Percentiles rank a stretch among this genome's conserved stretches.
Evolutionary conservation across 2,888 invertebrate species (phyloP).

Genomic region (Platycnemis pennipes): DNA sequence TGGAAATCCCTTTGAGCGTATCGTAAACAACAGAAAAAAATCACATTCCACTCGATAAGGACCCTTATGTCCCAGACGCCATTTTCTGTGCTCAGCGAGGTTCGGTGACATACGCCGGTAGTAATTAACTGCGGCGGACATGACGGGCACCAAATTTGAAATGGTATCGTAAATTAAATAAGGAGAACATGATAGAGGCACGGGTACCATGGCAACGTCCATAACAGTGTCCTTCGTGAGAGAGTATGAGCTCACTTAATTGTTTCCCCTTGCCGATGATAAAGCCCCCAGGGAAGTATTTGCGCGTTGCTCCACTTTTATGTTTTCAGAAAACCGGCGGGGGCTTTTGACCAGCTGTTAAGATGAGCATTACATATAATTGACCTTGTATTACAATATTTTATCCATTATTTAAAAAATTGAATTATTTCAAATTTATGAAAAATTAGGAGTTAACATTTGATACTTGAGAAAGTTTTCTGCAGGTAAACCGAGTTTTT

Average conservation of each 20-base stretch:
- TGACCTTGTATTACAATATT: neutral
- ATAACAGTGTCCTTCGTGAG: neutral
- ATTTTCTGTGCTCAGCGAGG: neutral
- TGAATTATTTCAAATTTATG: no score
- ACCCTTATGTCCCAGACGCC: constrained; percentile 25
- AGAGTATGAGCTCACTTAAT: neutral
- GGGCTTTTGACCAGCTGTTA: neutral
- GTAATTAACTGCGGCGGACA: constrained; percentile 45
- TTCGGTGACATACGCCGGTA: constrained; percentile 37
- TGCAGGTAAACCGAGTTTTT: no score
- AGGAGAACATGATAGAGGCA: neutral
- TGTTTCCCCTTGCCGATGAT: neutral
- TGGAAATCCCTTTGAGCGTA: neutral
- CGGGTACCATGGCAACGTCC: neutral
- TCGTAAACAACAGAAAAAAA: constrained; percentile 47
- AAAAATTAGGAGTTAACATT: no score
- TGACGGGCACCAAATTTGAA: constrained; percentile 34
- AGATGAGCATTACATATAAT: neutral
- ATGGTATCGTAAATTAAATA: constrained; percentile 48
- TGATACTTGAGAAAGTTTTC: no score
- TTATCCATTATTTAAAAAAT: no score
- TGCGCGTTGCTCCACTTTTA: neutral
- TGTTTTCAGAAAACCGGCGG: neutral
- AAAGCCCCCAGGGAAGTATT: neutral
- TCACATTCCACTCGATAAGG: constrained; percentile 53